Evolutionary conservation across 64 coral and sea anemone genomes (phyloP), one percentile per base, ranked within the genome.

Genomic region (Orbicella faveolata): DNA sequence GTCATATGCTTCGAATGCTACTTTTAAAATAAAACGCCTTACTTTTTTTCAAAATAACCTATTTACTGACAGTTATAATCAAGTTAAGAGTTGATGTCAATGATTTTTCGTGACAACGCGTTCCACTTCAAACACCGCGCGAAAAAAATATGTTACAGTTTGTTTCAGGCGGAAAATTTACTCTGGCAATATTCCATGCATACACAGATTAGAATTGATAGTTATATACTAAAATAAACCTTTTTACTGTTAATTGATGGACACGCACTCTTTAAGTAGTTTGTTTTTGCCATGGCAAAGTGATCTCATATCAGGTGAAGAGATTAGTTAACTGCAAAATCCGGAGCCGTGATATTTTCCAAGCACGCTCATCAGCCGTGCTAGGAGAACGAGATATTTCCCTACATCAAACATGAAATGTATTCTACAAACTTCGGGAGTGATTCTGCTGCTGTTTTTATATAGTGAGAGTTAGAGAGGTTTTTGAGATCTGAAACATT

Each of bases 171-270:
- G 9, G 41, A 72, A 26, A n/a, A 41, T 66, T 83, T 37, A 67
- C 39, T 30, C 64, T 85, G 82, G 82, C 63, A 85, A 52, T 55
- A 19, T n/a, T 85, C 82, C 82, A 85, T 52, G 67, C 9, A 20
- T 21, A 85, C 15, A 85, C 64, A 85, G 82, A 84, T 84, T 84
- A 84, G 35, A 84, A 35, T 6, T 48, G 44, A 48, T 84, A 21
- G 12, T 63, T 68, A 67, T 4, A 41, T 36, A 48, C 53, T 34
- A 68, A 66, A 68, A 34, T 66, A 14, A 83, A 44, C 81, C 34
- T 48, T 16, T 59, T 59, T 51, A 36, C 15, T 18, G 52, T 33
- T 35, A 52, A 80, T 52, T 78, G 75, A 51, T 15, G 37, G 75
- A 3, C 37, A 63, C n/a, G 52, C 34, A 33, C 77, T 33, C n/a